Percentiles rank a stretch among this genome's conserved stretches.
Evolutionary conservation across 2,888 invertebrate genomes (phyloP).

Genomic region (Dicranocentrus wangi): DNA sequence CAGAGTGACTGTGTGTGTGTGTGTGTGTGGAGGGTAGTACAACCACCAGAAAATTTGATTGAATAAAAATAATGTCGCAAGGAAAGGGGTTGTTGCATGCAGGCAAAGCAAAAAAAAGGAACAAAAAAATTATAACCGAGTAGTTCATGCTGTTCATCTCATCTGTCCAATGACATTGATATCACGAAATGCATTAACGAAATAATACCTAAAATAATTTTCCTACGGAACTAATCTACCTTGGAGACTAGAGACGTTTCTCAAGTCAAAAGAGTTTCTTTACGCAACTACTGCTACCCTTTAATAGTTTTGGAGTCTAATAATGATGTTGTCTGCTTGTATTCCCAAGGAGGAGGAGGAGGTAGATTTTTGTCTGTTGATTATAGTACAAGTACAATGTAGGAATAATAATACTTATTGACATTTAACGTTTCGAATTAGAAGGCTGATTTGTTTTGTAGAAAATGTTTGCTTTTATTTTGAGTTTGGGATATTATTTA

Average conservation of each 20-base stretch:
- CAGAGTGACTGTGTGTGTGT: not conserved
- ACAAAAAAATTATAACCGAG: conserved; percentile 46
- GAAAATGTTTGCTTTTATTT: too few relatives aligned
- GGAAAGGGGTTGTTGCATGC: conserved; percentile 64
- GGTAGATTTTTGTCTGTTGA: too few relatives aligned
- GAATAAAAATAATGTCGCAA: conserved; percentile 48
- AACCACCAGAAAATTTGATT: conserved; percentile 38
- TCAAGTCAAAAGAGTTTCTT: not conserved
- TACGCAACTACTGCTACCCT: not conserved
- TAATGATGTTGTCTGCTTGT: conserved; percentile 1
- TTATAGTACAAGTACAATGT: too few relatives aligned
- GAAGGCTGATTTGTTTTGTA: too few relatives aligned
- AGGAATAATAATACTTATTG: too few relatives aligned
- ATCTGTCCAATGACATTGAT: conserved; percentile 72
- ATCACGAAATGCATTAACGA: conserved; percentile 72
- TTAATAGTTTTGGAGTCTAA: conserved; percentile 19
- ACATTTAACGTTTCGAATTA: too few relatives aligned
- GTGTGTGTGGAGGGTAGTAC: conserved; percentile 20
- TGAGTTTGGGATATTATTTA: too few relatives aligned
- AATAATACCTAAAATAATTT: conserved; percentile 64
- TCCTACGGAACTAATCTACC: conserved; percentile 13
- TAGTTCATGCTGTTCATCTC: conserved; percentile 72
- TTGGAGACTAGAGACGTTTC: too few relatives aligned
- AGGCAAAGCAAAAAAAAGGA: conserved; percentile 32
- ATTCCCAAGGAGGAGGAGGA: too few relatives aligned